Conservation (phyloP, 1,140 invertebrate genomes). For the Lepidurus arcticus region DNA sequence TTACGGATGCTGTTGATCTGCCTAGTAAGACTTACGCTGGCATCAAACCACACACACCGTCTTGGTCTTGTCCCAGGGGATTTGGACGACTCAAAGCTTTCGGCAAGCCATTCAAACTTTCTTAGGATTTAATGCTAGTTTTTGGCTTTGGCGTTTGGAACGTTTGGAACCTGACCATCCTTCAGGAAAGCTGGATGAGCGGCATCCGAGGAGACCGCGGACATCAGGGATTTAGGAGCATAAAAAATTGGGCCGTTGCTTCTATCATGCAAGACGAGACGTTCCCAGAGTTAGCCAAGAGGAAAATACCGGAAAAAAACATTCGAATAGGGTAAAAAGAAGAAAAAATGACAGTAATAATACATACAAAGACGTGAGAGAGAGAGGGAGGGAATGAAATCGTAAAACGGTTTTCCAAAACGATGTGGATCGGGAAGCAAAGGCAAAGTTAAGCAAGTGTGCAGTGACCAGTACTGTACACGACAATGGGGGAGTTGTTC, state of each 20-base stretch:
- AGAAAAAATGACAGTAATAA: background rate
- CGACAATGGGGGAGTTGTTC: constrained; percentile 1
- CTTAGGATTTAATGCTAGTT: background rate
- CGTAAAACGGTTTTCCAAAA: background rate
- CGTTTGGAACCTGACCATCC: background rate
- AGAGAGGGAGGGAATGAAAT: background rate
- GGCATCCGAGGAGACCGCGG: background rate
- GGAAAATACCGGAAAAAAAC: background rate
- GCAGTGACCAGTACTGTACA: background rate
- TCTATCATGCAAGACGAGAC: background rate
- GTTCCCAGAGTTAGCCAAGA: background rate
- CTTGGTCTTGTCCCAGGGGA: background rate
- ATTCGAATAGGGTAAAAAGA: background rate
- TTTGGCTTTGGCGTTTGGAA: background rate
- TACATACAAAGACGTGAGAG: background rate
- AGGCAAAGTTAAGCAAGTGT: background rate
- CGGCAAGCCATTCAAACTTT: background rate
- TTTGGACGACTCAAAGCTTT: background rate
- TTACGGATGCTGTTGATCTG: background rate
- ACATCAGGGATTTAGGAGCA: background rate
- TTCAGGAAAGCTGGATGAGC: background rate
- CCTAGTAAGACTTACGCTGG: background rate
- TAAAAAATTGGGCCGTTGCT: constrained; percentile 5
- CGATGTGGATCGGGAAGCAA: background rate
- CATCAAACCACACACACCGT: background rate